Evolutionary conservation across 2,113 vertebrate species (phyloP).

Genomic region (Stercorarius parasiticus): DNA sequence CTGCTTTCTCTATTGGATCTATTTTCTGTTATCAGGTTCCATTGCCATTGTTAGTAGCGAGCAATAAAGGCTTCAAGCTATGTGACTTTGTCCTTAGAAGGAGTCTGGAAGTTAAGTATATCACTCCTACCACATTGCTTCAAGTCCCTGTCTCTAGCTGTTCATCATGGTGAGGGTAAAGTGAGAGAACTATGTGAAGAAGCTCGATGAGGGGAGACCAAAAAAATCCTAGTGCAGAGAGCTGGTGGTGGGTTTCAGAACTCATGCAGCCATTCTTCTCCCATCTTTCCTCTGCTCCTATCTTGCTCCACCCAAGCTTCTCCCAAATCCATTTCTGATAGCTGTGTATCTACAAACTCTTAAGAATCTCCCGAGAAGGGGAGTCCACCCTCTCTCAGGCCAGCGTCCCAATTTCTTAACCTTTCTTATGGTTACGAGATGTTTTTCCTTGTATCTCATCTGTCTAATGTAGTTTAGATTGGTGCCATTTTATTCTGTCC

Average conservation of each 20-base stretch:
- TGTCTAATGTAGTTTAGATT: neutral
- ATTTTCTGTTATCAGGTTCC: neutral
- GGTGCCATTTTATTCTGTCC: neutral
- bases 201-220: neutral
- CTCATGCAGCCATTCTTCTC: neutral
- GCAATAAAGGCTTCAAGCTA: neutral
- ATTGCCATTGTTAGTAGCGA: neutral
- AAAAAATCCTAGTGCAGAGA: neutral
- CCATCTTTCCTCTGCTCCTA: neutral
- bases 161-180: neutral
- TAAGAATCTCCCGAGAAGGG: neutral
- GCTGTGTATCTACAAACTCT: neutral
- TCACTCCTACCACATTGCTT: neutral
- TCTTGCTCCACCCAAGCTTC: neutral
- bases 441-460: neutral
- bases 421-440: neutral
- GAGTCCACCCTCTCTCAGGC: neutral
- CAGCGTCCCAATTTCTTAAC: neutral
- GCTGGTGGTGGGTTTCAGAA: neutral
- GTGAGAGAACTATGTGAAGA: neutral
- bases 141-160: neutral
- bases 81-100: neutral
- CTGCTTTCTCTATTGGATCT: neutral
- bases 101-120: neutral
- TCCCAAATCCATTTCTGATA: neutral